Percentiles rank a stretch among this genome's conserved stretches.
These are phyloP conservation scores for Euzophera pinguis DNA, from an alignment of 2,888 invertebrate genomes.

Conservation along the genomic window DNA sequence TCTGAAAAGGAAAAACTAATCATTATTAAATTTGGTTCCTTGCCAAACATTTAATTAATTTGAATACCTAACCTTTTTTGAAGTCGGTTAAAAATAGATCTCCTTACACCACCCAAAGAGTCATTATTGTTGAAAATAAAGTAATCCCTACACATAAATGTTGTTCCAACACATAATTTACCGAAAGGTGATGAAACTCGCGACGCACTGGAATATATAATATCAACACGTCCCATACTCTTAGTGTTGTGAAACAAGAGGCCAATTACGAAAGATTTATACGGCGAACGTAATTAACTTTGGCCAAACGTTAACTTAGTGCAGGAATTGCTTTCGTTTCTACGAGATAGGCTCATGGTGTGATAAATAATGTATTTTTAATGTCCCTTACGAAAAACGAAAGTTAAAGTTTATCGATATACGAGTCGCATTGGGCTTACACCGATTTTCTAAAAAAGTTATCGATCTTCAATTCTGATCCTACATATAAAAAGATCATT, in stretches of 20 bases:
- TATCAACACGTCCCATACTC: conserved; percentile 74
- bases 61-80: no score
- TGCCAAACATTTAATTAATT: no score
- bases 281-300: conserved; percentile 79
- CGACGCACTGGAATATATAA: conserved; percentile 72
- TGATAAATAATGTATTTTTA: neutral
- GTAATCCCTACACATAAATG: conserved; percentile 16
- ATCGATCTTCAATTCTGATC: no score
- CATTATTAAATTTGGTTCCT: no score
- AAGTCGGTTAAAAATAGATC: no score
- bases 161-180: conserved; percentile 32
- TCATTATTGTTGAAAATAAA: neutral
- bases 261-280: conserved; percentile 81
- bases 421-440: no score
- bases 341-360: conserved; percentile 7
- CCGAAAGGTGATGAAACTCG: conserved; percentile 53
- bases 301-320: conserved; percentile 75
- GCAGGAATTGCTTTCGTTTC: conserved; percentile 57
- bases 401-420: no score
- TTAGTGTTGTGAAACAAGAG: conserved; percentile 77
- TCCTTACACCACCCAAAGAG: no score
- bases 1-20: no score
- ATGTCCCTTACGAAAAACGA: neutral
- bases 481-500: no score
- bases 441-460: no score